phyloP scores from a whole-genome alignment of 2,113 vertebrate genomes.

The Tragelaphus strepsiceros region DNA sequence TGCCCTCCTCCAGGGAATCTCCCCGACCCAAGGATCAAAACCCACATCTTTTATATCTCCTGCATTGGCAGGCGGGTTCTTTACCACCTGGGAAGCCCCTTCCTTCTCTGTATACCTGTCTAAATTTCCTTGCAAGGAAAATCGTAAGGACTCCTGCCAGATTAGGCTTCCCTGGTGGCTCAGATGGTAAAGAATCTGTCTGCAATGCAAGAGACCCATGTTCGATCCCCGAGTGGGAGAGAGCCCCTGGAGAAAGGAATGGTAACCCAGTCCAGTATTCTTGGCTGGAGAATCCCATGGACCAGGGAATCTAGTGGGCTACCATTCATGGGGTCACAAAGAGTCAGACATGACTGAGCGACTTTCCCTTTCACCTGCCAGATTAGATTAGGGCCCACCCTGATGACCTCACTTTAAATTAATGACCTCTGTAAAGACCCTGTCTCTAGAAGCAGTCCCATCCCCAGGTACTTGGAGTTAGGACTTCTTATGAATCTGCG shows the following conservation, averaged over 20 bases:
- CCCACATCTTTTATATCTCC: rapidly evolving
- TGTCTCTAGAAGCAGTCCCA: not conserved
- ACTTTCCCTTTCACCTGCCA: not conserved
- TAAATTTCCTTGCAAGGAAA: not conserved
- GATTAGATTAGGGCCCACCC: not conserved
- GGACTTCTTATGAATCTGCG: not conserved
- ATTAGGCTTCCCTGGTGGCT: not conserved
- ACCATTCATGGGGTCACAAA: not conserved
- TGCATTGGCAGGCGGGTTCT: not conserved
- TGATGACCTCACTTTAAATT: not conserved
- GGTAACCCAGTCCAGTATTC: not conserved
- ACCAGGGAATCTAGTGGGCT: not conserved
- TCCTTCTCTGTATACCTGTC: not conserved
- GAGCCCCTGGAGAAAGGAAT: not conserved
- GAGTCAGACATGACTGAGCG: rapidly evolving
- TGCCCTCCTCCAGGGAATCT: not conserved
- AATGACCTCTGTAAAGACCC: not conserved
- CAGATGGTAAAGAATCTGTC: not conserved
- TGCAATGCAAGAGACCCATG: not conserved
- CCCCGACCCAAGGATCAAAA: not conserved
- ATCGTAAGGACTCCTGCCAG: not conserved
- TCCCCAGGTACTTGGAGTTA: not conserved
- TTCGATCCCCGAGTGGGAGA: not conserved
- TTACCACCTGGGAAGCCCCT: not conserved
- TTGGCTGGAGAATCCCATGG: not conserved